Percentiles rank a stretch among this genome's conserved stretches.
Evolutionary conservation across 2,888 invertebrate species (phyloP).

Genomic region (Agrypnus murinus): DNA sequence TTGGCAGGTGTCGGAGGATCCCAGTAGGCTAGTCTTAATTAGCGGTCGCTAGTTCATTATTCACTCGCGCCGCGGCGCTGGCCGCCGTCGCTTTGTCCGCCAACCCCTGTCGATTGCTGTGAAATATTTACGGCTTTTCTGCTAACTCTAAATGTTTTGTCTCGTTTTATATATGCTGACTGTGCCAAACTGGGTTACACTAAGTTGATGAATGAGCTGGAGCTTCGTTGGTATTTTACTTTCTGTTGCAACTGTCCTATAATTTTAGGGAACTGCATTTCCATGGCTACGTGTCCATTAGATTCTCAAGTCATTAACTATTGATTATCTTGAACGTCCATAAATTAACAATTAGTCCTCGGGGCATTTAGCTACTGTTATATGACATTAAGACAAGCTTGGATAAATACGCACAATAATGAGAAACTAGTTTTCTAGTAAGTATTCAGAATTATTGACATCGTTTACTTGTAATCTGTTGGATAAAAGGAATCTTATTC

Average conservation of each 20-base stretch:
- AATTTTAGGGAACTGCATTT: constrained; percentile 26
- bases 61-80: constrained; percentile 66
- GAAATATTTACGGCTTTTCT: constrained; percentile 68
- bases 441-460: no score
- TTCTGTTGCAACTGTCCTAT: constrained; percentile 15
- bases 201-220: constrained; percentile 61
- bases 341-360: no score
- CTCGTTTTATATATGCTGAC: constrained; percentile 60
- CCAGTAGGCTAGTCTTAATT: constrained; percentile 70
- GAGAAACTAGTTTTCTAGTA: no score
- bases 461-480: no score
- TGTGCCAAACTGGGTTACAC: constrained; percentile 56
- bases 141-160: constrained; percentile 61
- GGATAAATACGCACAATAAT: no score
- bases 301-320: neutral
- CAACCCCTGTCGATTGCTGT: constrained; percentile 67
- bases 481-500: no score
- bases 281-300: neutral
- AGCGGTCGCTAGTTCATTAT: constrained; percentile 70
- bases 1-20: constrained; percentile 69
- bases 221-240: constrained; percentile 24
- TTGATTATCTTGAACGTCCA: neutral
- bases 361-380: no score
- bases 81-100: constrained; percentile 67
- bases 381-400: no score